These are phyloP conservation scores for Calephelis virginiensis DNA, from an alignment of 1,140 invertebrate genomes.

Conservation along the genomic window DNA sequence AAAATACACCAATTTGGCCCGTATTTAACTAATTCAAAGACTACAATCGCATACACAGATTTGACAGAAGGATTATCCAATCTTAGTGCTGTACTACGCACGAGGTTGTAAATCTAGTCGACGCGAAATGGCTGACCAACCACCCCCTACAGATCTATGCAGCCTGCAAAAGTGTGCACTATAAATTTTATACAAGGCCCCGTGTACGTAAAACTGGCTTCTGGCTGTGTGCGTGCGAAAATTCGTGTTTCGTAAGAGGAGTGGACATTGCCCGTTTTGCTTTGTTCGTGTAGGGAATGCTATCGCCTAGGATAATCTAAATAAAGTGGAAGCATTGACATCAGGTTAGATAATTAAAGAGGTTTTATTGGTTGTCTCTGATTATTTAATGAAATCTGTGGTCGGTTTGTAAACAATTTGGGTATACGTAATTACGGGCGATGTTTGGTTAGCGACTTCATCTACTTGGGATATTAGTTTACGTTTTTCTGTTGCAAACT, in stretches of 20 bases:
- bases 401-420: slow-evolving; percentile 6
- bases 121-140: slow-evolving; percentile 75
- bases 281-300: slow-evolving; percentile 57
- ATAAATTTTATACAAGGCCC: slow-evolving; percentile 74
- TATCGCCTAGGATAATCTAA: slow-evolving; percentile 63
- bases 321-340: slow-evolving; percentile 58
- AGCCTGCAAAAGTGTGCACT: slow-evolving; percentile 73
- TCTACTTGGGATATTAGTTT: neutral
- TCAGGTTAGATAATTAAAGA: slow-evolving; percentile 60
- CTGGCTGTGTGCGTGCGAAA: slow-evolving; percentile 65
- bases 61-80: slow-evolving; percentile 47
- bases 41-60: slow-evolving; percentile 41
- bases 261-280: slow-evolving; percentile 67
- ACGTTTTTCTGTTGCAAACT: neutral
- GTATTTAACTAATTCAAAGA: slow-evolving; percentile 40
- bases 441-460: neutral
- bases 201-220: slow-evolving; percentile 69
- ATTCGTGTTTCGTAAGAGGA: slow-evolving; percentile 67
- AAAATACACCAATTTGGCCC: slow-evolving; percentile 39
- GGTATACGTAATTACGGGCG: neutral
- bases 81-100: slow-evolving; percentile 69
- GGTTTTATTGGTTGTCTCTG: slow-evolving; percentile 18
- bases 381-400: slow-evolving; percentile 11
- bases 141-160: slow-evolving; percentile 61
- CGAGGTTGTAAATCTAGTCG: slow-evolving; percentile 76